Percentiles rank a stretch among this genome's conserved stretches.
Conservation (phyloP, 2,797 vertebrate species). For the Coregonus sp. region DNA sequence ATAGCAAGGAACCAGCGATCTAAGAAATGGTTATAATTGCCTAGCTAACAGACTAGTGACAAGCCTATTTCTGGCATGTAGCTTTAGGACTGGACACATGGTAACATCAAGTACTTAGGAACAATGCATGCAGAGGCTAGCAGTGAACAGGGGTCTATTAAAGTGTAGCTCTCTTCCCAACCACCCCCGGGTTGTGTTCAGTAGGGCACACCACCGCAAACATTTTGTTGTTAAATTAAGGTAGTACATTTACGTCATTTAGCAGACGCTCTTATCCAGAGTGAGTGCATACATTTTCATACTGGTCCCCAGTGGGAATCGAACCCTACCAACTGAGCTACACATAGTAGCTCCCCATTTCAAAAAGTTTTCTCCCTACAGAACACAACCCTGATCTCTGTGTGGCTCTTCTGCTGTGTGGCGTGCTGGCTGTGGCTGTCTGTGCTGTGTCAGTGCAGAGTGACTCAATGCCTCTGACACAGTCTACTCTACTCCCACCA, state of each 20-base stretch:
- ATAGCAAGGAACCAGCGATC: not conserved
- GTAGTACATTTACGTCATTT: too few species aligned
- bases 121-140: not conserved
- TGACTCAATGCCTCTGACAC: not conserved
- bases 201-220: too few species aligned
- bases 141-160: not conserved
- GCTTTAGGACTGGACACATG: too few species aligned
- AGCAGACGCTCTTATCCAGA: too few species aligned
- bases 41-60: not conserved
- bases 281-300: too few species aligned
- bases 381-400: not conserved
- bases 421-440: not conserved
- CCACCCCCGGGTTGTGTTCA: too few species aligned
- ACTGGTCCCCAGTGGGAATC: too few species aligned
- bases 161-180: too few species aligned
- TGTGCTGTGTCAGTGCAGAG: not conserved
- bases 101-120: too few species aligned
- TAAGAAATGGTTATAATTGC: not conserved
- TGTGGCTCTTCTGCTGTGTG: not conserved
- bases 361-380: not conserved
- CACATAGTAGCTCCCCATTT: not conserved
- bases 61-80: too few species aligned
- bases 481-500: not conserved
- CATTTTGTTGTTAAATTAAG: too few species aligned
- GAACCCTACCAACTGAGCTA: not conserved